A percentile compares a stretch with the other conserved stretches of the same genome.
Conservation (phyloP, 2,888 invertebrate genomes). For the Trichopria drosophilae region DNA sequence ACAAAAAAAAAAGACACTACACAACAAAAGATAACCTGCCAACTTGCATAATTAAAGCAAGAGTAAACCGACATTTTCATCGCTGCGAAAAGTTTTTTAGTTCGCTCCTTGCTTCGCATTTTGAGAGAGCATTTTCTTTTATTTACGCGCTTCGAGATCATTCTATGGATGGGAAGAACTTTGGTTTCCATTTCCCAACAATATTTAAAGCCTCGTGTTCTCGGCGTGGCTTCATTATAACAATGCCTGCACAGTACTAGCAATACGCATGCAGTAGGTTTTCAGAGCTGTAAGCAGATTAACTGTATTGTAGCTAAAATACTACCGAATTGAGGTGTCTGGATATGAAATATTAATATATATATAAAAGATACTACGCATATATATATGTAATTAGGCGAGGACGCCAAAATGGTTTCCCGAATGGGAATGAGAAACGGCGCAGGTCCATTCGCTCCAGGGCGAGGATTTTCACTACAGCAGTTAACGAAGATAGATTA, state of each 20-base stretch:
- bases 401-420: background rate
- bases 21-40: too few relatives aligned
- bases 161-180: too few relatives aligned
- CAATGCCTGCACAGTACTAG: slow-evolving; percentile 42
- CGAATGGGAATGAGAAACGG: slow-evolving; percentile 31
- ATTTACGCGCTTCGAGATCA: too few relatives aligned
- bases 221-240: slow-evolving; percentile 36
- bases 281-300: slow-evolving; percentile 37
- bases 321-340: slow-evolving; percentile 37
- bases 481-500: slow-evolving; percentile 43
- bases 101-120: too few relatives aligned
- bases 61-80: too few relatives aligned
- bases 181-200: too few relatives aligned
- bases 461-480: slow-evolving; percentile 43
- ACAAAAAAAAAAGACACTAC: too few relatives aligned
- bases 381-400: slow-evolving; percentile 16
- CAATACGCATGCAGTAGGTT: slow-evolving; percentile 36
- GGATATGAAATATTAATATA: slow-evolving; percentile 44
- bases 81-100: too few relatives aligned
- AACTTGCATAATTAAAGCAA: too few relatives aligned
- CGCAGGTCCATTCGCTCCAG: slow-evolving; percentile 44
- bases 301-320: slow-evolving; percentile 27
- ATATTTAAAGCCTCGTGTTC: slow-evolving; percentile 9
- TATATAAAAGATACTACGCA: slow-evolving; percentile 37
- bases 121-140: too few relatives aligned